phyloP scores from a whole-genome alignment of 92 coral and sea anemone species.

The Pocillopora grandis region DNA sequence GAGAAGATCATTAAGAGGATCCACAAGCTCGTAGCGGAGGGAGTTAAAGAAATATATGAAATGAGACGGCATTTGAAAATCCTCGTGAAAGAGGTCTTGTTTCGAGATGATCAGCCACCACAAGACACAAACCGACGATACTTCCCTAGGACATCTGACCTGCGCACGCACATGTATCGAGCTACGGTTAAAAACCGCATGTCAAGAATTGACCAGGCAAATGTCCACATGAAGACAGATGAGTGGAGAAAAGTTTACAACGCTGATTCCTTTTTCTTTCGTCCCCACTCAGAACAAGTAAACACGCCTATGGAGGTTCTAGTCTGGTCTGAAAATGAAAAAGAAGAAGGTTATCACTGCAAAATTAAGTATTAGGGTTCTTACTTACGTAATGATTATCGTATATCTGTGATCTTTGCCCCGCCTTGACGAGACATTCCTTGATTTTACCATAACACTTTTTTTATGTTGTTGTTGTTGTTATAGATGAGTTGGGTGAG shows the following conservation, averaged over 20 bases:
- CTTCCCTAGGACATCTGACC: constrained; percentile 41
- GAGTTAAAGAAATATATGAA: constrained; percentile 44
- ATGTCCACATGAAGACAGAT: constrained; percentile 46
- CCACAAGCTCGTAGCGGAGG: constrained; percentile 32
- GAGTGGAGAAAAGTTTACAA: constrained; percentile 32
- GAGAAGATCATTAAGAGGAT: constrained; percentile 10
- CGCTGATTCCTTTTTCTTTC: constrained; percentile 44
- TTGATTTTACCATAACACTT: too few species aligned
- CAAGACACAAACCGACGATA: constrained; percentile 47
- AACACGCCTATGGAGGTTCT: constrained; percentile 9
- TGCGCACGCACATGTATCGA: constrained; percentile 53
- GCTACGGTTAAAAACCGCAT: constrained; percentile 43
- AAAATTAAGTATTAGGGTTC: too few species aligned
- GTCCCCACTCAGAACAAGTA: constrained; percentile 15
- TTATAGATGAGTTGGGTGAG: not conserved
- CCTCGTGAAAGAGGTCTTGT: constrained; percentile 37
- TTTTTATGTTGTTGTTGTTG: too few species aligned
- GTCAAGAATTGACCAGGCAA: constrained; percentile 40
- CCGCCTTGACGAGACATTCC: too few species aligned
- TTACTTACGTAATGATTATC: too few species aligned
- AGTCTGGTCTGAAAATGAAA: constrained; percentile 11
- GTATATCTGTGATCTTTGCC: too few species aligned
- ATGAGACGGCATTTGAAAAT: constrained; percentile 53
- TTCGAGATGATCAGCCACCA: constrained; percentile 30
- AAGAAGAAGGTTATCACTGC: not conserved